A percentile compares a stretch with the other conserved stretches of the same genome.
Evolutionary conservation across 2,797 vertebrate species (phyloP).

Genomic region (Argentina silus): DNA sequence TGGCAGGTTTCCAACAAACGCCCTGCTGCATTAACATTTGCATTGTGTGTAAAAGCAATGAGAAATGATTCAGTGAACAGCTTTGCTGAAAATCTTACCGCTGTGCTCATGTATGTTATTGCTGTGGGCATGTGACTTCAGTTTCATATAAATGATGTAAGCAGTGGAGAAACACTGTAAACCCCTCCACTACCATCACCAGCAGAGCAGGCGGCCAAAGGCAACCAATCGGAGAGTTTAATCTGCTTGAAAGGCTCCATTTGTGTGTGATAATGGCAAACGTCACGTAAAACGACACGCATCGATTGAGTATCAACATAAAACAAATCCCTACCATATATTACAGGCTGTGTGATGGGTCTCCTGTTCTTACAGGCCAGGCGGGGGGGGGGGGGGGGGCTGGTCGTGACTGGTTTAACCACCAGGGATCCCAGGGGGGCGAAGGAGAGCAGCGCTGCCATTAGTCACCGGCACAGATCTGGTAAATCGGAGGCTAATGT

Average conservation of each 20-base stretch:
- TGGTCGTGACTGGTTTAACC: constrained; percentile 47
- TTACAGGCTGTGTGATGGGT: constrained; percentile 19
- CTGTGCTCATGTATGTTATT: too few relatives aligned
- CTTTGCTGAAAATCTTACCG: too few relatives aligned
- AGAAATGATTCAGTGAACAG: too few relatives aligned
- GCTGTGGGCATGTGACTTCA: too few relatives aligned
- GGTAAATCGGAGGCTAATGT: constrained; percentile 45
- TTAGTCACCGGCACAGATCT: constrained; percentile 38
- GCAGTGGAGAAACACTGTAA: too few relatives aligned
- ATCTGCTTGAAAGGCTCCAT: constrained; percentile 57
- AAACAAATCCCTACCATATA: constrained; percentile 54
- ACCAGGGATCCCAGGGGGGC: constrained; percentile 50
- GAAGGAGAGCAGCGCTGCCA: constrained; percentile 51
- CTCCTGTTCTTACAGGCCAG: too few relatives aligned
- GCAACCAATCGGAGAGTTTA: constrained; percentile 43
- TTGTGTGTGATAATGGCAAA: constrained; percentile 46
- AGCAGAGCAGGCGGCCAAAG: constrained; percentile 21
- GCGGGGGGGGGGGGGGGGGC: too few relatives aligned
- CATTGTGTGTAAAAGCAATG: too few relatives aligned
- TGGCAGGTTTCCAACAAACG: too few relatives aligned
- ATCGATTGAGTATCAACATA: constrained; percentile 62
- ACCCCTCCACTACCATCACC: neutral
- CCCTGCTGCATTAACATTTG: too few relatives aligned
- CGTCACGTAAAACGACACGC: constrained; percentile 55
- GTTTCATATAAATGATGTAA: too few relatives aligned